Evolutionary conservation across 2,113 vertebrate genomes (phyloP).

Genomic region (Podarcis muralis): DNA sequence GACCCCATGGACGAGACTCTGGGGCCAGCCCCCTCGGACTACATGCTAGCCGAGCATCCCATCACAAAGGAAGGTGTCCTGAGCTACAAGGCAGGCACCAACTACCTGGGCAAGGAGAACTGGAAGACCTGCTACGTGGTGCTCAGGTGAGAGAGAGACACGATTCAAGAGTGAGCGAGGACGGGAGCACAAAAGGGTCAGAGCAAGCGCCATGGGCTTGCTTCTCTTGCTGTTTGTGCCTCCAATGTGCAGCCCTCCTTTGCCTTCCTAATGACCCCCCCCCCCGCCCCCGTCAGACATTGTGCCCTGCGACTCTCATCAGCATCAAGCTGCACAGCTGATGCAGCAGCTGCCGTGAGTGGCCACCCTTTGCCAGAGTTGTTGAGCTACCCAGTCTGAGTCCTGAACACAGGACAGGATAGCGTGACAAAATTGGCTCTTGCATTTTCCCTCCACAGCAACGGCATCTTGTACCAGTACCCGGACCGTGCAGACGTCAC

Average conservation of each 20-base stretch:
- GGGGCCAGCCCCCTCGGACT: constrained; percentile 67
- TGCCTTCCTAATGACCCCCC: too few relatives aligned
- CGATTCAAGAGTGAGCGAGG: too few relatives aligned
- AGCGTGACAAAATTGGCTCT: not conserved
- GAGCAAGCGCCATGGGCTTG: too few relatives aligned
- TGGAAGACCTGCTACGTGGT: constrained; percentile 96
- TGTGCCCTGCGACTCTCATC: too few relatives aligned
- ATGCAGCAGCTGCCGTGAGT: not conserved
- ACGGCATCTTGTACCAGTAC: constrained; percentile 91
- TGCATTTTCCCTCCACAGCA: constrained; percentile 72
- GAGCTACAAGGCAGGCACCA: constrained; percentile 87
- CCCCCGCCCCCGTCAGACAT: too few relatives aligned
- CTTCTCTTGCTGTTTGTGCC: too few relatives aligned
- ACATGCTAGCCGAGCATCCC: constrained; percentile 29
- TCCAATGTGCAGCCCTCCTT: too few relatives aligned
- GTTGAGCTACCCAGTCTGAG: too few relatives aligned
- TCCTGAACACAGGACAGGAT: too few relatives aligned
- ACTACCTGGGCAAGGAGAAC: constrained; percentile 93
- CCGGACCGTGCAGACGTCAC: constrained; percentile 86
- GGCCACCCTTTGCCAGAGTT: not conserved
- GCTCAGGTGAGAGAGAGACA: constrained; percentile 82
- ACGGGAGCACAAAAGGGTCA: not conserved
- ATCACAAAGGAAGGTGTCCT: constrained; percentile 89
- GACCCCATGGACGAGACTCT: constrained; percentile 87
- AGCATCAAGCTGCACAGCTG: not conserved